phyloP scores from a whole-genome alignment of 2,113 vertebrate genomes.

The Labeo rohita region DNA sequence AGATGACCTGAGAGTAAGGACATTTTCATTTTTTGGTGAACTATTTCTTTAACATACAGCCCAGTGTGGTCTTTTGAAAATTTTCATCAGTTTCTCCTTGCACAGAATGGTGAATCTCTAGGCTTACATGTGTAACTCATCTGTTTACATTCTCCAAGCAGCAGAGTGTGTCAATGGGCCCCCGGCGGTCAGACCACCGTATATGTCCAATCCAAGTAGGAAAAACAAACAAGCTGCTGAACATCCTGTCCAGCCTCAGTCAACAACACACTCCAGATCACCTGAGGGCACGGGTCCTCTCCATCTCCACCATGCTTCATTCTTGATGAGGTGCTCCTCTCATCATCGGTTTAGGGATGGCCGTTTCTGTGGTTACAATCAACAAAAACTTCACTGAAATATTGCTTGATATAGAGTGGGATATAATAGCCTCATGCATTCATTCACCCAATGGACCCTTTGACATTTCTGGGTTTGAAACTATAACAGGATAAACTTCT shows the following conservation, averaged over 20 bases:
- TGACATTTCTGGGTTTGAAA: not conserved
- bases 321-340: not conserved
- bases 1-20: not conserved
- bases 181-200: constrained; percentile 20
- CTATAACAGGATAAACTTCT: not conserved
- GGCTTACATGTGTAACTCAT: not conserved
- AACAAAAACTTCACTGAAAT: not conserved
- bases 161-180: constrained; percentile 51
- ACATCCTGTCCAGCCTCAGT: constrained; percentile 69
- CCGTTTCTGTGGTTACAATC: not conserved
- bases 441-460: not conserved
- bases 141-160: constrained; percentile 70
- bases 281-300: constrained; percentile 20
- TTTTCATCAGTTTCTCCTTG: not conserved
- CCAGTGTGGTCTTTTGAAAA: not conserved
- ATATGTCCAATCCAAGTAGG: constrained; percentile 57
- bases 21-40: not conserved
- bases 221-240: constrained; percentile 74
- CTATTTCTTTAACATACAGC: not conserved
- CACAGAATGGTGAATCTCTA: not conserved
- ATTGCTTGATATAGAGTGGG: not conserved
- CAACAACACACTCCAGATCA: constrained; percentile 59
- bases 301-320: constrained; percentile 2
- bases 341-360: not conserved
- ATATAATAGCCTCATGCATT: not conserved